Conservation (phyloP, 2,888 invertebrate genomes). For the Ligdia adustata region DNA sequence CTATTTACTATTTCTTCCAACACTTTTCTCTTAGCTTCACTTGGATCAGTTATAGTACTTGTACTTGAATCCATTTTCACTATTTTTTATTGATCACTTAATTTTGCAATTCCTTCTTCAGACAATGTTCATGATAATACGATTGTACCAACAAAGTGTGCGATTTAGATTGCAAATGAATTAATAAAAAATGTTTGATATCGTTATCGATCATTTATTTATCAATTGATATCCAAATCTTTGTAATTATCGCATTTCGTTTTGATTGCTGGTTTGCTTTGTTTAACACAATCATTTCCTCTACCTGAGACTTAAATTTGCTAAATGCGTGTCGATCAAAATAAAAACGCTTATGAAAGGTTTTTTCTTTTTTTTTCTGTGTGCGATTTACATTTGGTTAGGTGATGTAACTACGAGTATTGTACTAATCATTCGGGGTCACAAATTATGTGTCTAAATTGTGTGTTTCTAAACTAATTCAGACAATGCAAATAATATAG, state of each 20-base stretch:
- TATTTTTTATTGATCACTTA: slow-evolving; percentile 5
- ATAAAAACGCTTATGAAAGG: no score
- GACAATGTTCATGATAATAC: slow-evolving; percentile 24
- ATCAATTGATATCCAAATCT: slow-evolving; percentile 45
- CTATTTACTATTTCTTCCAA: slow-evolving; percentile 63
- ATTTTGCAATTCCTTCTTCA: slow-evolving; percentile 19
- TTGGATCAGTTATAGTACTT: slow-evolving; percentile 54
- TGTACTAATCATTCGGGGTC: no score
- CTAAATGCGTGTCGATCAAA: neutral
- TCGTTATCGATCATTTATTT: slow-evolving; percentile 56
- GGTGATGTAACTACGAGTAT: no score
- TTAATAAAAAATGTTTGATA: slow-evolving; percentile 61
- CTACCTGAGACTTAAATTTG: neutral
- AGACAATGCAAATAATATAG: no score
- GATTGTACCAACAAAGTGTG: slow-evolving; percentile 44
- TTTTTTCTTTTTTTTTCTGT: no score
- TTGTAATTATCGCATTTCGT: slow-evolving; percentile 54
- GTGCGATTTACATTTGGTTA: no score
- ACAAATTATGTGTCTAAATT: no score
- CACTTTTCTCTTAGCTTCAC: slow-evolving; percentile 49
- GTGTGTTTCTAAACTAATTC: no score
- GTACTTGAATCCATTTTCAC: slow-evolving; percentile 13
- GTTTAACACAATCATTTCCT: slow-evolving; percentile 11
- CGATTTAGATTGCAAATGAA: slow-evolving; percentile 71
- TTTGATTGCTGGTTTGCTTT: slow-evolving; percentile 32